Evolutionary conservation across 2,113 vertebrate genomes (phyloP).

Genomic region (Tauraco erythrolophus): DNA sequence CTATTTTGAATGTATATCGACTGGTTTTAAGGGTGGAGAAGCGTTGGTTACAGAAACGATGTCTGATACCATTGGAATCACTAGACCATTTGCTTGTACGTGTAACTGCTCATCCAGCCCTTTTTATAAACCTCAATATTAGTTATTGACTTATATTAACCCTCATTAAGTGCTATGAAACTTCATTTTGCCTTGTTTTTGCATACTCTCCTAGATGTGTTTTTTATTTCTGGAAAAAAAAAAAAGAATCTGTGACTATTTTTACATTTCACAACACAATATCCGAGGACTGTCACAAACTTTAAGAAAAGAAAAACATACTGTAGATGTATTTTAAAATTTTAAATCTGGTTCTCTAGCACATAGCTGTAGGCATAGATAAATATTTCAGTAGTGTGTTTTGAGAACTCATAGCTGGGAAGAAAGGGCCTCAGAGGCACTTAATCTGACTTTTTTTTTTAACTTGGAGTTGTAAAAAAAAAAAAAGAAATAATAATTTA

Average conservation of each 20-base stretch:
- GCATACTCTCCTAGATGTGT: constrained; percentile 67
- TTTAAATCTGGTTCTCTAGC: constrained; percentile 76
- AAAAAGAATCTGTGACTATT: constrained; percentile 72
- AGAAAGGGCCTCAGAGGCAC: constrained; percentile 75
- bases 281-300: constrained; percentile 74
- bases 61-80: constrained; percentile 58
- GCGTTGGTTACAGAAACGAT: constrained; percentile 66
- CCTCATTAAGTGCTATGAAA: constrained; percentile 79
- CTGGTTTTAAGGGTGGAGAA: constrained; percentile 63
- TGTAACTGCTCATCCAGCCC: constrained; percentile 54
- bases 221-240: constrained; percentile 75
- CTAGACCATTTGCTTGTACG: constrained; percentile 45
- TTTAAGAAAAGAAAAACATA: constrained; percentile 80
- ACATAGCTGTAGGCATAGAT: constrained; percentile 73
- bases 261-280: constrained; percentile 82
- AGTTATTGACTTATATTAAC: constrained; percentile 68
- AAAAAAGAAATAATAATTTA: constrained; percentile 85
- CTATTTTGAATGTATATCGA: constrained; percentile 85
- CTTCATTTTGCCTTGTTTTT: constrained; percentile 79
- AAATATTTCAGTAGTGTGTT: constrained; percentile 75
- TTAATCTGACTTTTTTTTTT: constrained; percentile 72
- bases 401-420: constrained; percentile 75
- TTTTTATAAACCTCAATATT: constrained; percentile 65
- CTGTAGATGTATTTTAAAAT: constrained; percentile 85
- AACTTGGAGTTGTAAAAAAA: constrained; percentile 85